Evolutionary conservation across 2,888 invertebrate genomes (phyloP).

Genomic region (Anthoptus insignis): DNA sequence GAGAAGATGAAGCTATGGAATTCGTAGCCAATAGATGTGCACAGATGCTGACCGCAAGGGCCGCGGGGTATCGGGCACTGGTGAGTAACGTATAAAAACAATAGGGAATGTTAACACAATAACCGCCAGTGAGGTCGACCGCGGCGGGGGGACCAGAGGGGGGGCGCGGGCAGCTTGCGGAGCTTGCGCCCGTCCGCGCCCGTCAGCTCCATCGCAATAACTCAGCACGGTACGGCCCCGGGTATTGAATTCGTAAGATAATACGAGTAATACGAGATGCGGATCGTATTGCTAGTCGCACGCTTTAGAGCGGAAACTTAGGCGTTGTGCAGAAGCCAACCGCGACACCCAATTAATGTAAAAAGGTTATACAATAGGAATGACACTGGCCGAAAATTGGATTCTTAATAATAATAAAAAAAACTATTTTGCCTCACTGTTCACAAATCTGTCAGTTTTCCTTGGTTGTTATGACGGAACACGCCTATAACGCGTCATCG

Average conservation of each 20-base stretch:
- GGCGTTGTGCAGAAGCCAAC: conserved; percentile 50
- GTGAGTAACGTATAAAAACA: conserved; percentile 56
- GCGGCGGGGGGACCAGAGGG: conserved; percentile 76
- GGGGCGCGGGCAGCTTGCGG: conserved; percentile 54
- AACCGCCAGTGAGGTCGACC: conserved; percentile 85
- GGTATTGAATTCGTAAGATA: conserved; percentile 71
- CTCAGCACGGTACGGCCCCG: conserved; percentile 60
- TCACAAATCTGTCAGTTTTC: background rate
- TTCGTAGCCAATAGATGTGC: conserved; percentile 39
- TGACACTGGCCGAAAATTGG: background rate
- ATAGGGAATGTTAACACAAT: conserved; percentile 82
- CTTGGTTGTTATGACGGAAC: too few relatives aligned
- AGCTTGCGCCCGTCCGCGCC: conserved; percentile 61
- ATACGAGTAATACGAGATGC: conserved; percentile 72
- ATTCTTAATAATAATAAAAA: background rate
- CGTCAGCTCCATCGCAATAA: conserved; percentile 71
- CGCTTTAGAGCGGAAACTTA: conserved; percentile 74
- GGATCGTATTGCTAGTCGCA: conserved; percentile 73
- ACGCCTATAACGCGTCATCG: too few relatives aligned
- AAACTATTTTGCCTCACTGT: background rate
- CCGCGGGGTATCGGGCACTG: conserved; percentile 38
- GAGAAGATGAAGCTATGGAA: conserved; percentile 23
- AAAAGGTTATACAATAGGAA: conserved; percentile 31
- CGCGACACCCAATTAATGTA: conserved; percentile 41
- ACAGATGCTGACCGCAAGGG: conserved; percentile 38